Percentiles rank a stretch among this genome's conserved stretches.
Evolutionary conservation across 2,113 vertebrate genomes (phyloP).

Genomic region (Fregetta grallaria): DNA sequence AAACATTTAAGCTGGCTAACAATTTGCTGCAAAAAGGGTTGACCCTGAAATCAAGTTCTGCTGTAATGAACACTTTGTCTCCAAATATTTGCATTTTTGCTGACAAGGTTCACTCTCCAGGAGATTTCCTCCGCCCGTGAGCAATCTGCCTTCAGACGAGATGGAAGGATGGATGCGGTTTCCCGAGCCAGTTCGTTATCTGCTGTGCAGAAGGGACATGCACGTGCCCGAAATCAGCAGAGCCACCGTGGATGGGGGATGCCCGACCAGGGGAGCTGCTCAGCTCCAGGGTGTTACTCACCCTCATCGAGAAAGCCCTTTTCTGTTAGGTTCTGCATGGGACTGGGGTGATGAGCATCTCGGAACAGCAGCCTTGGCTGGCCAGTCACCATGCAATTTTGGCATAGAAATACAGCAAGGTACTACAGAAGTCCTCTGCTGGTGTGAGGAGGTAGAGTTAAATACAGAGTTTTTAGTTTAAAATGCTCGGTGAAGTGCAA

Average conservation of each 20-base stretch:
- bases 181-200: neutral
- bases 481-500: neutral
- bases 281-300: neutral
- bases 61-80: constrained; percentile 65
- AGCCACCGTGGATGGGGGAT: fast-evolving
- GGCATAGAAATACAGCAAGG: neutral
- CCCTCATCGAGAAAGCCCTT: neutral
- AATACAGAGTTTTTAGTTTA: neutral
- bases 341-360: neutral
- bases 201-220: neutral
- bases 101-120: constrained; percentile 68
- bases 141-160: constrained; percentile 36
- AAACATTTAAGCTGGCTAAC: constrained; percentile 67
- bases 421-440: neutral
- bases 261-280: neutral
- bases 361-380: neutral
- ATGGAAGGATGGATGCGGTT: neutral
- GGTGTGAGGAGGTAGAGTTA: neutral
- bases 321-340: neutral
- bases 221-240: neutral
- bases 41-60: constrained; percentile 70
- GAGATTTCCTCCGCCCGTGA: constrained; percentile 41
- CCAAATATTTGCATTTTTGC: constrained; percentile 73
- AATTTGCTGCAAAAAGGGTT: constrained; percentile 66
- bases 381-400: neutral